Percentiles rank a stretch among this genome's conserved stretches.
These are phyloP conservation scores for Pica pica DNA, from an alignment of 2,113 vertebrate genomes.

Conservation along the genomic window DNA sequence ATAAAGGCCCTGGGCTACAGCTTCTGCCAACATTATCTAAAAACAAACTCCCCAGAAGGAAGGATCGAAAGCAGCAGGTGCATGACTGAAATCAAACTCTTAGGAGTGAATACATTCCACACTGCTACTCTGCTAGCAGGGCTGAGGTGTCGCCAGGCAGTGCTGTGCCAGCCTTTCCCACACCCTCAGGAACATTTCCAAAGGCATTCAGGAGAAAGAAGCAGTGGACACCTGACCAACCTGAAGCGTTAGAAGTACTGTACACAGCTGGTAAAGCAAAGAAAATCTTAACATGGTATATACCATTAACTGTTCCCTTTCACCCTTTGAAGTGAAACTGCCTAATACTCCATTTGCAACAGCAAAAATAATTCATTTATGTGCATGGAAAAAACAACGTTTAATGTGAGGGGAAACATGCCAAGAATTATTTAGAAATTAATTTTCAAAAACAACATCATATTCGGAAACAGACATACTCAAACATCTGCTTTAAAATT, in stretches of 20 bases:
- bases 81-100: slow-evolving; percentile 57
- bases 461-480: background rate
- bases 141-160: background rate
- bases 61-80: slow-evolving; percentile 75
- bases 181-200: background rate
- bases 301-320: background rate
- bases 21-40: slow-evolving; percentile 52
- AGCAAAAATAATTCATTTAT: background rate
- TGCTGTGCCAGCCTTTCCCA: background rate
- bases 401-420: background rate
- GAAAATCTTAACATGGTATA: background rate
- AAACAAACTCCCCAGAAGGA: slow-evolving; percentile 42
- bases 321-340: background rate
- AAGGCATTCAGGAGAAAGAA: background rate
- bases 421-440: background rate
- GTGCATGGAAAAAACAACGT: background rate
- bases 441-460: background rate
- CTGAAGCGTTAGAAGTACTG: background rate
- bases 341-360: background rate
- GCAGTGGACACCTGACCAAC: background rate
- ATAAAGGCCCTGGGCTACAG: slow-evolving; percentile 43
- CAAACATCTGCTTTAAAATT: background rate
- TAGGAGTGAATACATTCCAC: background rate
- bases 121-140: background rate
- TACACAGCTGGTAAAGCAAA: background rate